phyloP scores from a whole-genome alignment of 37 sponge, comb jelly and placozoan species.

The Chondrilla cf. caribensis region DNA sequence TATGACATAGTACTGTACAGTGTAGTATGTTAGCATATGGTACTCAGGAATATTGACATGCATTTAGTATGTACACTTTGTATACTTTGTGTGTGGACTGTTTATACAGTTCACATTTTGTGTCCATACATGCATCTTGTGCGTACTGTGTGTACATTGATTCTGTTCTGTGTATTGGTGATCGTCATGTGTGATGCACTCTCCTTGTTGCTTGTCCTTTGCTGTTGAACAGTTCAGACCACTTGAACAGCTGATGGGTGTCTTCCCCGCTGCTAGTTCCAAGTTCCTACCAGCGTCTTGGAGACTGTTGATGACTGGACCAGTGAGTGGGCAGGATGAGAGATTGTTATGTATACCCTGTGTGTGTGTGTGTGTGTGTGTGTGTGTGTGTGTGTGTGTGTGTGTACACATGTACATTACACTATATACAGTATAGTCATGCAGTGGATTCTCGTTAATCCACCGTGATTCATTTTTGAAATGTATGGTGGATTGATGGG shows the following conservation, averaged over 20 bases:
- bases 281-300: conserved; percentile 90
- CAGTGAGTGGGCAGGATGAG: conserved; percentile 28
- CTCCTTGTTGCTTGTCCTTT: background rate
- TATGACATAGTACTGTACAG: too few species aligned
- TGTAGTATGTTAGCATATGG: too few species aligned
- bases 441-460: too few species aligned
- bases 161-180: conserved; percentile 10
- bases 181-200: background rate
- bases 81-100: too few species aligned
- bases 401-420: conserved; percentile 1
- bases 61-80: too few species aligned
- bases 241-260: conserved; percentile 98
- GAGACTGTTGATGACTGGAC: conserved; percentile 78
- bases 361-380: conserved; percentile 40
- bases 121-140: background rate
- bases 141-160: background rate
- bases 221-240: conserved; percentile 79
- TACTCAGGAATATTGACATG: too few species aligned
- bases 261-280: conserved; percentile 95
- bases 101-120: background rate
- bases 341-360: background rate
- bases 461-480: too few species aligned
- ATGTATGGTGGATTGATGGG: too few species aligned
- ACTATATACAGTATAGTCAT: too few species aligned
- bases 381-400: background rate